phyloP scores from a whole-genome alignment of 2,797 vertebrate species.

The Paedocypris micromegethes region DNA sequence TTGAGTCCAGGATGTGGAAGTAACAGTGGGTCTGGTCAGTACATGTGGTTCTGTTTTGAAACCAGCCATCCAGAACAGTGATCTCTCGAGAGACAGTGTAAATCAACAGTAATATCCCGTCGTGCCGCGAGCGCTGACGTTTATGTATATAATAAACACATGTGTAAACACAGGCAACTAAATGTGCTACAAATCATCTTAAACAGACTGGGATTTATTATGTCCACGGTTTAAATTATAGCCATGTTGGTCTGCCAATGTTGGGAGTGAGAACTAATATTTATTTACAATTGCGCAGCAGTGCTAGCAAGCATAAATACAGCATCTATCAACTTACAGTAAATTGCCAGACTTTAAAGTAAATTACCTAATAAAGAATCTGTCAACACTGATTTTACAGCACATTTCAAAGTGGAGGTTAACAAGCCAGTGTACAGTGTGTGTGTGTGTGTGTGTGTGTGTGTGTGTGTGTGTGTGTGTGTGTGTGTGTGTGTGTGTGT shows the following conservation, averaged over 20 bases:
- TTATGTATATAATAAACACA: conserved; percentile 41
- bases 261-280: neutral
- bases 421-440: too few species aligned
- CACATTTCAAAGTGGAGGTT: too few species aligned
- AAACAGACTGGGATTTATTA: conserved; percentile 23
- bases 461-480: too few species aligned
- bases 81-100: conserved; percentile 27
- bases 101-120: conserved; percentile 29
- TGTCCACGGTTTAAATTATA: neutral
- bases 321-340: neutral
- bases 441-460: too few species aligned
- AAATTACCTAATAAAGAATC: too few species aligned
- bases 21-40: conserved; percentile 4
- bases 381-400: too few species aligned
- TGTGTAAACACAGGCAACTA: conserved; percentile 38
- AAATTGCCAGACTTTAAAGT: neutral
- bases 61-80: conserved; percentile 21
- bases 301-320: neutral
- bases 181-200: conserved; percentile 8
- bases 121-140: conserved; percentile 29
- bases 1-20: conserved; percentile 3
- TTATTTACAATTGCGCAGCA: neutral
- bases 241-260: neutral
- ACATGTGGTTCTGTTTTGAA: conserved; percentile 26
- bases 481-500: too few species aligned